Percentiles rank a stretch among this genome's conserved stretches.
These are phyloP conservation scores for Melanotaenia pygmaea DNA, from an alignment of 2,797 vertebrate species.

Conservation along the genomic window DNA sequence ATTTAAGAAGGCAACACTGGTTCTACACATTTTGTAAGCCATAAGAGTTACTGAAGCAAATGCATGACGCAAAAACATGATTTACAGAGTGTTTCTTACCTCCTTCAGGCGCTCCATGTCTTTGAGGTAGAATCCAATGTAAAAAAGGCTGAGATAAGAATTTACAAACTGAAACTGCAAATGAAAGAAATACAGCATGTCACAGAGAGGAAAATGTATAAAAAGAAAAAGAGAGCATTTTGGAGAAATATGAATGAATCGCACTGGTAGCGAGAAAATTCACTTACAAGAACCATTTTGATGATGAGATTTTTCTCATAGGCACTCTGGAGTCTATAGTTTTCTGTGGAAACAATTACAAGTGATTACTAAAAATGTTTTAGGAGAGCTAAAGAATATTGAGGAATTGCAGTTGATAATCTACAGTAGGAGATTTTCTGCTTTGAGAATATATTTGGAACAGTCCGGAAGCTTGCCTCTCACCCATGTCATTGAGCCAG, in stretches of 20 bases:
- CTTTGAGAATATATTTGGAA: background rate
- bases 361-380: background rate
- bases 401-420: background rate
- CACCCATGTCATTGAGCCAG: conserved; percentile 99
- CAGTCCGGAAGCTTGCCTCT: conserved; percentile 25
- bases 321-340: conserved; percentile 98
- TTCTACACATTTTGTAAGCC: conserved; percentile 6
- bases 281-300: conserved; percentile 97
- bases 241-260: background rate
- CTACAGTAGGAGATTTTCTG: background rate
- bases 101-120: conserved; percentile 99
- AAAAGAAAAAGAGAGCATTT: background rate
- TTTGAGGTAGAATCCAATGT: conserved; percentile 99
- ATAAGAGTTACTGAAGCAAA: conserved; percentile 1
- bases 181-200: conserved; percentile 41
- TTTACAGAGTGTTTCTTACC: conserved; percentile 77
- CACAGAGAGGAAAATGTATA: background rate
- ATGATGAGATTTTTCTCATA: conserved; percentile 99
- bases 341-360: conserved; percentile 83
- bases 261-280: background rate
- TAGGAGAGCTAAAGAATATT: background rate
- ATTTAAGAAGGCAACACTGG: conserved; percentile 23
- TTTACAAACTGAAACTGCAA: conserved; percentile 98
- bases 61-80: background rate
- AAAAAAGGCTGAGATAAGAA: conserved; percentile 99